phyloP scores from a whole-genome alignment of 1,140 invertebrate genomes.

The Argopecten irradians region DNA sequence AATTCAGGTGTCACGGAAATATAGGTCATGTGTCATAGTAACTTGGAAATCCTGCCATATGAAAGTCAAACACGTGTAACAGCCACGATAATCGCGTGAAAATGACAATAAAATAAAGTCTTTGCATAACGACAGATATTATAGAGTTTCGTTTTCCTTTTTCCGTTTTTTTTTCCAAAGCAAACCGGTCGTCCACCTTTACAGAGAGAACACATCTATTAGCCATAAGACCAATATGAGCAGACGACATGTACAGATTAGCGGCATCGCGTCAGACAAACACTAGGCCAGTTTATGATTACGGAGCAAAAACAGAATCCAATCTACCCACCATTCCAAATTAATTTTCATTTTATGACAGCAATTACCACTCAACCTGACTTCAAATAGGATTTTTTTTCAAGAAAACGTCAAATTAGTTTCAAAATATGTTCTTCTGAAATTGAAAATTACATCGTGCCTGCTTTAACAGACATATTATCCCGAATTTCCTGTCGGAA shows the following conservation, averaged over 20 bases:
- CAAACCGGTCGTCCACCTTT: too few species aligned
- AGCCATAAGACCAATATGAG: neutral
- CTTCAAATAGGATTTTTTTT: neutral
- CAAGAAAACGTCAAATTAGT: slow-evolving; percentile 6
- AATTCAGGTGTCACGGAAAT: too few species aligned
- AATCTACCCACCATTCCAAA: slow-evolving; percentile 7
- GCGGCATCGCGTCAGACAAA: neutral
- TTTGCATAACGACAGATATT: too few species aligned
- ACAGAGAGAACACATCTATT: neutral
- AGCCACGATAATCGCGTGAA: too few species aligned
- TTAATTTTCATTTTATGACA: slow-evolving; percentile 10
- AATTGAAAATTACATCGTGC: neutral
- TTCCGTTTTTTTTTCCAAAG: too few species aligned
- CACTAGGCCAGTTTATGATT: neutral
- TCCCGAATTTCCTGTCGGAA: neutral
- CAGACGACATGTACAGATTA: neutral
- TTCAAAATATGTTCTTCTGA: slow-evolving; percentile 2
- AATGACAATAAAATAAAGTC: too few species aligned
- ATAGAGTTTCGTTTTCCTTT: too few species aligned
- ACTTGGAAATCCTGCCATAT: too few species aligned
- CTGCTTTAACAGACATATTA: neutral
- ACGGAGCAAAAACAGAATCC: neutral
- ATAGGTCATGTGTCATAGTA: too few species aligned
- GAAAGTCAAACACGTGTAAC: too few species aligned
- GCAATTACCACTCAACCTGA: slow-evolving; percentile 2